Evolutionary conservation across 1,140 invertebrate species (phyloP).

Genomic region (Zophobas morio): DNA sequence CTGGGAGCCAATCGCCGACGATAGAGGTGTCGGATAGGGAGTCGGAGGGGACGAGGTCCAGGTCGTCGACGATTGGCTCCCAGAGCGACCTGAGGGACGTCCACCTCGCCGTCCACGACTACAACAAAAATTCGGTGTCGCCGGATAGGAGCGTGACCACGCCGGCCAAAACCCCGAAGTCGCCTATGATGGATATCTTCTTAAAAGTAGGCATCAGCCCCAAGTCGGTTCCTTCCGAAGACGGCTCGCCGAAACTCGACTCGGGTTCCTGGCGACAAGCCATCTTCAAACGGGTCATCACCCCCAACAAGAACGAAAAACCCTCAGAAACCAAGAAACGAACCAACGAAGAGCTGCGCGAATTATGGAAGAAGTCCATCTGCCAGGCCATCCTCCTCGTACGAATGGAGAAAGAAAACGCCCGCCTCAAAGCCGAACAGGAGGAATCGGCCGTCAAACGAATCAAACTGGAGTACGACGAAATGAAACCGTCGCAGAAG

Average conservation of each 20-base stretch:
- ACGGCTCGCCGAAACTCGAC: slow-evolving; percentile 64
- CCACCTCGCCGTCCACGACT: slow-evolving; percentile 52
- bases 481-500: slow-evolving; percentile 83
- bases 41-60: slow-evolving; percentile 69
- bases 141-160: slow-evolving; percentile 67
- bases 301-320: slow-evolving; percentile 73
- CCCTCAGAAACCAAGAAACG: slow-evolving; percentile 66
- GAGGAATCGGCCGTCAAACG: slow-evolving; percentile 90
- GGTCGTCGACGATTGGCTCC: slow-evolving; percentile 72
- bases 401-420: slow-evolving; percentile 96
- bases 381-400: slow-evolving; percentile 92
- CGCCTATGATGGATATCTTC: slow-evolving; percentile 91
- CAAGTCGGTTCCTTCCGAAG: slow-evolving; percentile 67
- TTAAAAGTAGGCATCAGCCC: slow-evolving; percentile 86
- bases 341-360: slow-evolving; percentile 79
- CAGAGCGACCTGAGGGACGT: slow-evolving; percentile 60
- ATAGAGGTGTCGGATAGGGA: slow-evolving; percentile 65
- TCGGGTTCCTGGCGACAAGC: slow-evolving; percentile 88
- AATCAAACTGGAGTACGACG: slow-evolving; percentile 93
- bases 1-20: slow-evolving; percentile 62
- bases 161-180: slow-evolving; percentile 72
- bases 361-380: slow-evolving; percentile 94
- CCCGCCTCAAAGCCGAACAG: slow-evolving; percentile 85
- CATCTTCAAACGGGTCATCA: slow-evolving; percentile 89
- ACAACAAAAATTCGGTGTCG: slow-evolving; percentile 66